These are phyloP conservation scores for Hypselothyrea guttata DNA, from an alignment of 2,888 invertebrate species.

Conservation along the genomic window DNA sequence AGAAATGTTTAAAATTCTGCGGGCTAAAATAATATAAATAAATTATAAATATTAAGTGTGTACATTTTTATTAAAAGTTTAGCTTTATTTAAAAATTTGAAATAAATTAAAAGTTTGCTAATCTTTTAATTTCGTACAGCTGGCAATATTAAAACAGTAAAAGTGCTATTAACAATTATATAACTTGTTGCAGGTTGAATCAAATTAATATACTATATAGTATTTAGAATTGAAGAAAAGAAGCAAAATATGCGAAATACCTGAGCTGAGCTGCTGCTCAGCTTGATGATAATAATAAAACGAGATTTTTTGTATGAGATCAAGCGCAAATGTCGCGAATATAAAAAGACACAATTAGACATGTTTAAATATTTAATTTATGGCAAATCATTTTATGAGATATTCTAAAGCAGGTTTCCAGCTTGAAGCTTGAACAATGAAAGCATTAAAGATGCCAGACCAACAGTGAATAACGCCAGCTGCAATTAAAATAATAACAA, in stretches of 20 bases:
- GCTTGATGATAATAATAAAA: slow-evolving; percentile 3
- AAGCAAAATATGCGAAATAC: slow-evolving; percentile 3
- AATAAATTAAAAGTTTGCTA: too few species aligned
- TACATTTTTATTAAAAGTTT: too few species aligned
- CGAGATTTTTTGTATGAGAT: slow-evolving; percentile 5
- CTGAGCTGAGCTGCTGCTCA: not conserved
- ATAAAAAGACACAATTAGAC: slow-evolving; percentile 32
- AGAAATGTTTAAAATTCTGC: not conserved
- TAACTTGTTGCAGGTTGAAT: too few species aligned
- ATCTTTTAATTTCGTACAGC: too few species aligned
- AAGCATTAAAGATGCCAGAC: slow-evolving; percentile 28
- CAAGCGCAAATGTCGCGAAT: slow-evolving; percentile 33
- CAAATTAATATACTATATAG: not conserved
- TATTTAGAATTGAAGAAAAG: slow-evolving; percentile 14
- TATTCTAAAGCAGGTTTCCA: slow-evolving; percentile 47
- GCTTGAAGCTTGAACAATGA: slow-evolving; percentile 35
- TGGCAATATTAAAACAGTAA: not conserved
- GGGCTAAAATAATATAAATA: too few species aligned
- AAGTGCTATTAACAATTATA: too few species aligned
- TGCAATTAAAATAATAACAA: slow-evolving; percentile 29
- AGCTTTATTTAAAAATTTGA: too few species aligned
- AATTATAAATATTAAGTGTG: too few species aligned
- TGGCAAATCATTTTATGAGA: slow-evolving; percentile 20
- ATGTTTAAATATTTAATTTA: slow-evolving; percentile 40
- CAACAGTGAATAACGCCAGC: slow-evolving; percentile 11